Evolutionary conservation across 2,888 invertebrate species (phyloP), one percentile per base, ranked within the genome.

Genomic region (Pilophorus perplexus): DNA sequence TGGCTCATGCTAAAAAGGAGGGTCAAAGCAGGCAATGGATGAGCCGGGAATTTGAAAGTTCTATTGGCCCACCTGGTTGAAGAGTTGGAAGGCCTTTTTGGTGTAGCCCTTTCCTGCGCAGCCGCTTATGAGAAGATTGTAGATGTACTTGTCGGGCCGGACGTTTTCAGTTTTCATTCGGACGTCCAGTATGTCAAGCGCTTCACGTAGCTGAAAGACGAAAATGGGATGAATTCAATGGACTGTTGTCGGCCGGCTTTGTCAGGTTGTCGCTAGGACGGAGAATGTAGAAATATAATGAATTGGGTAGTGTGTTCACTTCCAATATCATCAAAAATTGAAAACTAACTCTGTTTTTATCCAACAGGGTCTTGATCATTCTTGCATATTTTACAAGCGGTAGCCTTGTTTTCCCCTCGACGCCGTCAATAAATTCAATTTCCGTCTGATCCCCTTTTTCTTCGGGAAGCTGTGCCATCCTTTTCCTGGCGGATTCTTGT

Each of bases 61-160:
- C n/a, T n/a, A n/a, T n/a, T n/a, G n/a, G n/a, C n/a, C 70, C 73
- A 81, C 81, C 75, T 79, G 83, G 73, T 87, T 89, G 74, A 83
- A 94, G 1, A 96, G 79, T 72, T 84, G 83, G 75, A 93, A 94
- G 1, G 93, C 92, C 78, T 90, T 91, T 73, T 89, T 86, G 1
- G 91, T 84, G 74, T 91, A 90, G 0, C 96, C 96, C 1, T 85
- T 86, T 72, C 85, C 79, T 2, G 90, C 93, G 77, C 90, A 90
- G 6, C 85, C 90, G 67, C 87, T 85, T 68, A 97, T 87, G n/a
- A 96, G 77, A 64, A 91, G 79, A 75, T 88, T 89, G 75, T 87
- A 95, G 73, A 90, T 86, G 75, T 89, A 90, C 70, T 81, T 82
- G 68, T 84, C 86, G 0, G 94, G 93, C 75, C 86, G 85, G 0